These are phyloP conservation scores for Sesamia nonagrioides DNA, from an alignment of 1,140 invertebrate species.

Conservation along the genomic window DNA sequence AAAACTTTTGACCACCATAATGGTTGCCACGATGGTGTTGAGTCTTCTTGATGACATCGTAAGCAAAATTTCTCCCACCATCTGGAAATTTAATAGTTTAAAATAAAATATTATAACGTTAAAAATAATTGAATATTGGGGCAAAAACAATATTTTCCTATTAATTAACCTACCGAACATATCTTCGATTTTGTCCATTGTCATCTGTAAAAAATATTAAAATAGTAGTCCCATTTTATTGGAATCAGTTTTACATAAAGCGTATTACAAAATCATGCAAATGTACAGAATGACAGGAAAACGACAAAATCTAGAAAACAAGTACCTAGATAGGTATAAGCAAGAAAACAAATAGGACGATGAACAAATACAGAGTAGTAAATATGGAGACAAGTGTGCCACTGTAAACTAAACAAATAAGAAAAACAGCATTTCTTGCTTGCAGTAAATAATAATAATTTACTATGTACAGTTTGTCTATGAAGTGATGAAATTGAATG, in stretches of 20 bases:
- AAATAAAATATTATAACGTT: not conserved
- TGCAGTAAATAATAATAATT: too few species aligned
- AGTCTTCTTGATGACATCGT: slow-evolving; percentile 87
- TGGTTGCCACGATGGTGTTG: slow-evolving; percentile 92
- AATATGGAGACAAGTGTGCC: not conserved
- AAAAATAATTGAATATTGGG: not conserved
- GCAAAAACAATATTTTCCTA: not conserved
- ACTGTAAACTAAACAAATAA: not conserved
- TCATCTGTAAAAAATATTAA: slow-evolving; percentile 1
- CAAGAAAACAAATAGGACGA: slow-evolving; percentile 1
- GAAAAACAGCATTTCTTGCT: not conserved
- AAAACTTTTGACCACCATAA: slow-evolving; percentile 91
- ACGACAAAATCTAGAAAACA: not conserved
- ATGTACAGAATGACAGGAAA: not conserved
- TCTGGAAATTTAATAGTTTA: slow-evolving; percentile 59
- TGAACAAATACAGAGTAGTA: not conserved
- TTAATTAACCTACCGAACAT: slow-evolving; percentile 45
- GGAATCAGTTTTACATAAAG: not conserved
- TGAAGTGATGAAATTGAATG: too few species aligned
- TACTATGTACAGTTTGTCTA: too few species aligned
- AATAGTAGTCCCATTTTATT: not conserved
- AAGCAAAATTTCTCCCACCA: slow-evolving; percentile 83
- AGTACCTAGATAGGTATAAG: not conserved
- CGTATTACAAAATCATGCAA: not conserved
- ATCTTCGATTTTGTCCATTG: not conserved